Conservation (phyloP, 2,113 vertebrate species). For the Phalacrocorax carbo region DNA sequence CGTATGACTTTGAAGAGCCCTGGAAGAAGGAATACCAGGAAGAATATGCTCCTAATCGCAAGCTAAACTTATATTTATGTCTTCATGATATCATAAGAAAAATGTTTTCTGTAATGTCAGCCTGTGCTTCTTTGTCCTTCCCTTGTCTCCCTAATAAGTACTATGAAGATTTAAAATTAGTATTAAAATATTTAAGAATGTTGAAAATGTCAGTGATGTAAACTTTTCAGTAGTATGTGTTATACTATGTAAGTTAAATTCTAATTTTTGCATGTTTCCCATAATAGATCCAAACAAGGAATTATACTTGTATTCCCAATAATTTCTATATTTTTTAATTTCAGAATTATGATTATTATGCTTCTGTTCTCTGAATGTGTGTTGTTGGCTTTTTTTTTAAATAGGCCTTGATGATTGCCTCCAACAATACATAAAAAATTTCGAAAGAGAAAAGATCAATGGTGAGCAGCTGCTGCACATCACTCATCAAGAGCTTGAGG, state of each 20-base stretch:
- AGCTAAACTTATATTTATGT: neutral
- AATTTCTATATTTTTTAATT: neutral
- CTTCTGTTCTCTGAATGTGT: neutral
- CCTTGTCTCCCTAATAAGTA: neutral
- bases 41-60: neutral
- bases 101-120: neutral
- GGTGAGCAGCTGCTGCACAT: constrained; percentile 89
- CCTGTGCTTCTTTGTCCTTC: neutral
- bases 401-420: constrained; percentile 90
- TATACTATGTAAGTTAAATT: neutral
- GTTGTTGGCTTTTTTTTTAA: neutral
- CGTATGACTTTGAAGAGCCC: neutral
- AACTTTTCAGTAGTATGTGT: neutral
- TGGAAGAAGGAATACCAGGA: neutral
- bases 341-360: neutral
- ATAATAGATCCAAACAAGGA: neutral
- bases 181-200: neutral
- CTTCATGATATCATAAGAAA: neutral
- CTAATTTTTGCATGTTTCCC: accelerated
- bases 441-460: constrained; percentile 88
- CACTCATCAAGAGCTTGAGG: constrained; percentile 88
- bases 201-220: neutral
- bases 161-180: neutral
- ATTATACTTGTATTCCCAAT: neutral
- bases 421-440: constrained; percentile 90